Conservation (phyloP, 2,113 vertebrate species). For the Etia nguti region DNA sequence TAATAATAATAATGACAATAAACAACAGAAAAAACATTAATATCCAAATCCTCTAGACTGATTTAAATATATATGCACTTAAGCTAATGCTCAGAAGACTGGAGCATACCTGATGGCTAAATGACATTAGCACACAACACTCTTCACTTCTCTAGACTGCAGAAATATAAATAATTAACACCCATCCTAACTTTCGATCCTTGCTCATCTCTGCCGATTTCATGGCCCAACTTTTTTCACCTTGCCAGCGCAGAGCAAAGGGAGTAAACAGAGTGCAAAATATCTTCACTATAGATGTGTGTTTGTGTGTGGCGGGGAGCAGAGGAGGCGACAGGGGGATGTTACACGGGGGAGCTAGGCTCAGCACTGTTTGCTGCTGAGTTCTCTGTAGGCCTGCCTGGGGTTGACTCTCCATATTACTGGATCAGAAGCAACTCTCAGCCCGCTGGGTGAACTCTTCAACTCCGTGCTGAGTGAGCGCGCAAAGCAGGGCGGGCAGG, state of each 20-base stretch:
- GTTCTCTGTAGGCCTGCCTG: slow-evolving; percentile 31
- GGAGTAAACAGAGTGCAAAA: neutral
- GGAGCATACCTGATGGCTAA: neutral
- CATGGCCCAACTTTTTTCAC: neutral
- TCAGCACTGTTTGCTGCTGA: slow-evolving; percentile 17
- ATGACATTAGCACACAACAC: neutral
- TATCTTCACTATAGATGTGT: neutral
- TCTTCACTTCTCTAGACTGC: neutral
- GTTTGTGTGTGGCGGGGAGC: neutral
- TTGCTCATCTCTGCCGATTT: neutral
- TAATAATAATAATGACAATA: neutral
- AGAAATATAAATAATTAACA: slow-evolving; percentile 6
- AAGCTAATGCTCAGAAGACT: neutral
- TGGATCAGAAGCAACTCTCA: slow-evolving; percentile 34
- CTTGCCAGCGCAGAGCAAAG: neutral
- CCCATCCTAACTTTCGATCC: neutral
- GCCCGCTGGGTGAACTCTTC: slow-evolving; percentile 65
- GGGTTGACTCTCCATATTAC: slow-evolving; percentile 37
- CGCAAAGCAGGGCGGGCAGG: neutral
- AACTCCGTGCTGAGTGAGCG: slow-evolving; percentile 47
- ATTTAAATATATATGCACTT: accelerated
- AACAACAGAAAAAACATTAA: neutral
- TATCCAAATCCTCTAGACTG: neutral
- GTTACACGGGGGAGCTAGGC: neutral
- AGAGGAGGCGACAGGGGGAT: neutral